Evolutionary conservation across 1,140 invertebrate species (phyloP), one percentile per base, ranked within the genome.

Genomic region (Acromyrmex charruanus): DNA sequence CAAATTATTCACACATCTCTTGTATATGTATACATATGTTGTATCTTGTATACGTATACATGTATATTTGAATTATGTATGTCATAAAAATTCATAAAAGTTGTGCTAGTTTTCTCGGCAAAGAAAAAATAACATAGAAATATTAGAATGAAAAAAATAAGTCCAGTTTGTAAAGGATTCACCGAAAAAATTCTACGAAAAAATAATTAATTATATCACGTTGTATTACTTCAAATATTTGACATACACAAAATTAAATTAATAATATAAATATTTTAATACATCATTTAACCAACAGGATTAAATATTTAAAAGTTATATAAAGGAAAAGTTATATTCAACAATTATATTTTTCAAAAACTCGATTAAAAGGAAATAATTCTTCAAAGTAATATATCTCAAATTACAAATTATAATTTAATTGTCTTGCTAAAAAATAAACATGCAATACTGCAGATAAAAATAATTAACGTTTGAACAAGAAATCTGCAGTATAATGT

Each of bases 21-120:
- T 51, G 4, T 31, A 16, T 21, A 21, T 51, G 12, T 35, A 35
- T 35, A 25, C 1, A 35, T 18, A 31, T 72, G 25, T 35, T n/a
- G 10, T 55, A n/a, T n/a, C 18, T 72, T 61, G 14, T 51, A 68
- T 7, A 79, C 21, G 35, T 35, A 74, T 51, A 69, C 3, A 79
- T 21, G 25, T 35, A 74, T 49, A 21, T 12, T 25, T 85, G 61
- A 87, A 87, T 87, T 85, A 85, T 75, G 59, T 31, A 85, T 39
- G 31, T 58, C 10, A 35, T 6, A 21, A 39, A 39, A 39, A 39
- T 39, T 39, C 35, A 39, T 39, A 63, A 65, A 63, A 44, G 7
- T 16, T 63, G 28, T 35, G 4, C n/a, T 7, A 21, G 14, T 51
- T 9, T 69, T 55, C 0, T 28, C 14, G 35, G 9, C 9, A 14